These are phyloP conservation scores for Zelostemma sp. DNA, from an alignment of 1,140 invertebrate genomes.

Conservation along the genomic window DNA sequence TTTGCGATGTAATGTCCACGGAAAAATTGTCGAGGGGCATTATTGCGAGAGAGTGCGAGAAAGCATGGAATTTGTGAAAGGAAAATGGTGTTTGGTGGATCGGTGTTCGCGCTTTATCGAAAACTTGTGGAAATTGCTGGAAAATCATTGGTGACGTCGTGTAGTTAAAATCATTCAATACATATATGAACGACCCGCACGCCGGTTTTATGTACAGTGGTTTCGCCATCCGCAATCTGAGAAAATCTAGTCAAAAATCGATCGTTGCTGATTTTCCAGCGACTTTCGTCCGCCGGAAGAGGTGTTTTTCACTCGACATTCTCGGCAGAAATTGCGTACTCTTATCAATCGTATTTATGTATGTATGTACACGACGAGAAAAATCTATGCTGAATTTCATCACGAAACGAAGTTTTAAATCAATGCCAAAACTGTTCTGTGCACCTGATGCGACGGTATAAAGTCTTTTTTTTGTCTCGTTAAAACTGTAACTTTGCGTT, in stretches of 20 bases:
- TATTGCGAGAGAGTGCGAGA: background rate
- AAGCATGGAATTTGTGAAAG: background rate
- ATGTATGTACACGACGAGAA: too few relatives aligned
- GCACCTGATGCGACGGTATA: too few relatives aligned
- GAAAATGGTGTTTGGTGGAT: background rate
- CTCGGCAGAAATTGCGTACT: background rate
- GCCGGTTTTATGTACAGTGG: background rate
- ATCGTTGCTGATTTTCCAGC: background rate
- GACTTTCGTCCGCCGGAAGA: background rate
- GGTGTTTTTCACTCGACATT: background rate
- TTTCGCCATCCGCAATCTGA: background rate
- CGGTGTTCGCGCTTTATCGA: background rate
- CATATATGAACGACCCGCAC: background rate
- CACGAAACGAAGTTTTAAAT: background rate
- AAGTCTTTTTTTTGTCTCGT: too few relatives aligned
- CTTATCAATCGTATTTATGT: background rate
- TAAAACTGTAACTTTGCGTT: too few relatives aligned
- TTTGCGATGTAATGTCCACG: background rate
- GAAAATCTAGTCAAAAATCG: conserved; percentile 1
- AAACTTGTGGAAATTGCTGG: background rate
- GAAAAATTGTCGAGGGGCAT: background rate
- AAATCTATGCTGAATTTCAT: background rate
- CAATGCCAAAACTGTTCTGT: background rate
- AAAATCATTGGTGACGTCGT: background rate
- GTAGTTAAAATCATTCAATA: background rate